These are phyloP conservation scores for Trachymyrmex septentrionalis DNA, from an alignment of 1,140 invertebrate genomes.

Conservation along the genomic window DNA sequence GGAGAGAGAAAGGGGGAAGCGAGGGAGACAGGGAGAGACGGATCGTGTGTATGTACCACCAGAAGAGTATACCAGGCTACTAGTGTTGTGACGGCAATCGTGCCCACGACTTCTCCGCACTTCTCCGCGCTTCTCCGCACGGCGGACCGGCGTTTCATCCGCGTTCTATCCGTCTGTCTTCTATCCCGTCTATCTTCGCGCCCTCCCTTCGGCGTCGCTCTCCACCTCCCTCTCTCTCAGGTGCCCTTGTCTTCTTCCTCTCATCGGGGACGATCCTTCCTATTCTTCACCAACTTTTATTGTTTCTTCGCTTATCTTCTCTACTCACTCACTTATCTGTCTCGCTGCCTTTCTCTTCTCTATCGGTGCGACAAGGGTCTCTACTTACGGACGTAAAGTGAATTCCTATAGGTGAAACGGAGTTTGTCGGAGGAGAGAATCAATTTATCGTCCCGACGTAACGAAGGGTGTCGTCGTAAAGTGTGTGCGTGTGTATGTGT, in stretches of 20 bases:
- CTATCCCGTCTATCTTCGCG: not conserved
- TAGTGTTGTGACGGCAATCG: conserved; percentile 84
- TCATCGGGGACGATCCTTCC: not conserved
- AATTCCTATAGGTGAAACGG: conserved; percentile 24
- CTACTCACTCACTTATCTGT: too few relatives aligned
- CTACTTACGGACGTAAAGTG: conserved; percentile 64
- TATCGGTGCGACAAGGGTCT: conserved; percentile 21
- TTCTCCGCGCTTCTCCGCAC: not conserved
- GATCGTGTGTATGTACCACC: conserved; percentile 69
- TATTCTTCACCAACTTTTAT: not conserved
- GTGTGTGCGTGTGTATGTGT: too few relatives aligned
- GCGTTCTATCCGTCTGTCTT: conserved; percentile 60
- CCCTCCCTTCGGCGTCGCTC: conserved; percentile 10
- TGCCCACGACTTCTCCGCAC: conserved; percentile 75
- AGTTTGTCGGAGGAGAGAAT: conserved; percentile 23
- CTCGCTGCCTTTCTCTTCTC: not conserved
- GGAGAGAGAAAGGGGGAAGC: conserved; percentile 67
- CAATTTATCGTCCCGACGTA: not conserved
- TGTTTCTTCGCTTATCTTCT: not conserved
- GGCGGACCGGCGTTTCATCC: conserved; percentile 54
- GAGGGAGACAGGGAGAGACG: conserved; percentile 71
- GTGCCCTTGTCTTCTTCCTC: not conserved
- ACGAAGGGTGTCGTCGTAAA: conserved; percentile 28
- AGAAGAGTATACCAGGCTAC: conserved; percentile 77
- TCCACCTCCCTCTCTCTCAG: not conserved